Evolutionary conservation across 1,140 invertebrate species (phyloP).

Genomic region (Pemphigus obesinymphae): DNA sequence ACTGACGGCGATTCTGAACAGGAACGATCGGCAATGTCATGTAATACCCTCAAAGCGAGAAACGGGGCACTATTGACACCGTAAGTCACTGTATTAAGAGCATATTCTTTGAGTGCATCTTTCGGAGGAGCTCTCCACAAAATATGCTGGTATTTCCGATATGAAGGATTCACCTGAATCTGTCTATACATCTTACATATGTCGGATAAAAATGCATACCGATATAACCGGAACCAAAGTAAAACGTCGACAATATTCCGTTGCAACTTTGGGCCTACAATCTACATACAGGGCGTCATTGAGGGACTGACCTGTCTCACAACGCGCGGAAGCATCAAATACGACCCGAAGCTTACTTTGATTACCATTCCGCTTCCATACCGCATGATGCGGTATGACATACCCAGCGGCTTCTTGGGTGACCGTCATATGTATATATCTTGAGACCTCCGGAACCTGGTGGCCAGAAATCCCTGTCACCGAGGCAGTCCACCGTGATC

Average conservation of each 20-base stretch:
- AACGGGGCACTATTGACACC: constrained; percentile 41
- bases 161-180: neutral
- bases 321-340: neutral
- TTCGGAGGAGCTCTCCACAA: constrained; percentile 46
- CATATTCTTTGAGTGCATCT: constrained; percentile 43
- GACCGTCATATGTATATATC: neutral
- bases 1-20: no score
- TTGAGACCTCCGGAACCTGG: no score
- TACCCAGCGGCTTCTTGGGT: neutral
- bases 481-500: no score
- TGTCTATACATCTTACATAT: constrained; percentile 46
- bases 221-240: neutral
- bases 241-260: neutral
- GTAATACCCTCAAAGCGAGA: constrained; percentile 31
- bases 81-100: constrained; percentile 48
- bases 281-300: neutral
- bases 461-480: no score
- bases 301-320: neutral
- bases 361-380: neutral
- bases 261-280: neutral
- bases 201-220: constrained; percentile 48
- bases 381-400: neutral
- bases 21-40: neutral
- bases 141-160: constrained; percentile 49
- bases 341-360: neutral